These are phyloP conservation scores for Lophotis ruficrista DNA, from an alignment of 2,113 vertebrate species.

Conservation along the genomic window DNA sequence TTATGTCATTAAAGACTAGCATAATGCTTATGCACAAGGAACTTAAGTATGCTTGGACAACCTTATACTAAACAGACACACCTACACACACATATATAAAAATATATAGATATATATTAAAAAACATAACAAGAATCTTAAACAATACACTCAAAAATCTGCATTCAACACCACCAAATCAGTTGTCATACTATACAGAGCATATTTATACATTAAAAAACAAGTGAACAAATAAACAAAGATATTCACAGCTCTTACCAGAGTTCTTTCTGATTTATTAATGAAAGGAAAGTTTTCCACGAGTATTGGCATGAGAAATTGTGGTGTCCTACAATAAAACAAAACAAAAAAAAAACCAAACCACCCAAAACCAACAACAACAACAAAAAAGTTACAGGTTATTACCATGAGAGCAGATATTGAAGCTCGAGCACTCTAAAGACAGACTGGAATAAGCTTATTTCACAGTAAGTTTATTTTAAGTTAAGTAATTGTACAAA, in stretches of 20 bases:
- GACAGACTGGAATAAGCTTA: not conserved
- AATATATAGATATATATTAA: too few relatives aligned
- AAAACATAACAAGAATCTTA: not conserved
- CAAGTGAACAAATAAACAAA: not conserved
- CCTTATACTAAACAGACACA: not conserved
- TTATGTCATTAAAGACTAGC: constrained; percentile 5
- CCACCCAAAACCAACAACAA: not conserved
- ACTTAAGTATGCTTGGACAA: not conserved
- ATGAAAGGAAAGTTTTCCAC: constrained; percentile 90
- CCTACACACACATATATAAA: too few relatives aligned
- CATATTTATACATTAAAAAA: not conserved
- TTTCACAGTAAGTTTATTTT: not conserved
- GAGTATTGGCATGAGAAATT: constrained; percentile 92
- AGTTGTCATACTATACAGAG: not conserved
- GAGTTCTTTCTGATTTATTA: constrained; percentile 90
- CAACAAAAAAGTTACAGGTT: not conserved
- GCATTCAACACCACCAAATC: not conserved
- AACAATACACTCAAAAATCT: not conserved
- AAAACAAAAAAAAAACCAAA: not conserved
- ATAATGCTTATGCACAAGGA: not conserved
- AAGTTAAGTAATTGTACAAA: not conserved
- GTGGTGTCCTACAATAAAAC: constrained; percentile 81
- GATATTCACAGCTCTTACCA: constrained; percentile 80
- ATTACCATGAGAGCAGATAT: not conserved
- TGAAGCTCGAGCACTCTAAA: not conserved